phyloP scores from a whole-genome alignment of 2,888 invertebrate genomes.

The Platycheirus rosarum region DNA sequence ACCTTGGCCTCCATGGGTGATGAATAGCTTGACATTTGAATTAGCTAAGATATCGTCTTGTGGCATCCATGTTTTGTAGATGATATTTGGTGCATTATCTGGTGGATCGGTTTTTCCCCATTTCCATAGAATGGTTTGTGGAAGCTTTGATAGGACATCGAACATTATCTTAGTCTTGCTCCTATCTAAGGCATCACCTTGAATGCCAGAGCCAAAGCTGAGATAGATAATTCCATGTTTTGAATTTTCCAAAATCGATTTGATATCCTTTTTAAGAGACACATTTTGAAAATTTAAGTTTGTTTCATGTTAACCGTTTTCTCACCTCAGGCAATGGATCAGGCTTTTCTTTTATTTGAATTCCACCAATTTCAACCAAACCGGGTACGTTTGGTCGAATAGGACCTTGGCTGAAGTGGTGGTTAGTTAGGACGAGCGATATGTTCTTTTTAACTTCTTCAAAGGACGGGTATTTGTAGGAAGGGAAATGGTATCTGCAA shows the following conservation, averaged over 20 bases:
- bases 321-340: conserved; percentile 77
- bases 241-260: conserved; percentile 77
- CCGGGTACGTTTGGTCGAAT: conserved; percentile 78
- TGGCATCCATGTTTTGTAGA: conserved; percentile 80
- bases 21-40: conserved; percentile 84
- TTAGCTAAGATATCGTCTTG: conserved; percentile 90
- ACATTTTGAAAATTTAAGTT: too few relatives aligned
- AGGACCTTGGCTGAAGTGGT: conserved; percentile 77
- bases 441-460: conserved; percentile 77
- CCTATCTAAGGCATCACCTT: conserved; percentile 67
- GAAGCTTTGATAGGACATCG: conserved; percentile 84
- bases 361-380: conserved; percentile 78
- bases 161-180: conserved; percentile 84
- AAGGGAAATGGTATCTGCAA: conserved; percentile 76
- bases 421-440: conserved; percentile 77
- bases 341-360: conserved; percentile 77
- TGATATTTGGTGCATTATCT: conserved; percentile 79
- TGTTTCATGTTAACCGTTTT: too few relatives aligned
- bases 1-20: conserved; percentile 84
- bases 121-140: conserved; percentile 86
- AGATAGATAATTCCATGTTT: conserved; percentile 81
- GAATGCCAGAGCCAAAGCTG: conserved; percentile 81
- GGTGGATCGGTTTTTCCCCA: conserved; percentile 84
- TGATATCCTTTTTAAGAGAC: too few relatives aligned
- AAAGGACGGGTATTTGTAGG: conserved; percentile 77